These are phyloP conservation scores for Charanyca ferruginea DNA, from an alignment of 2,888 invertebrate species.

Conservation along the genomic window DNA sequence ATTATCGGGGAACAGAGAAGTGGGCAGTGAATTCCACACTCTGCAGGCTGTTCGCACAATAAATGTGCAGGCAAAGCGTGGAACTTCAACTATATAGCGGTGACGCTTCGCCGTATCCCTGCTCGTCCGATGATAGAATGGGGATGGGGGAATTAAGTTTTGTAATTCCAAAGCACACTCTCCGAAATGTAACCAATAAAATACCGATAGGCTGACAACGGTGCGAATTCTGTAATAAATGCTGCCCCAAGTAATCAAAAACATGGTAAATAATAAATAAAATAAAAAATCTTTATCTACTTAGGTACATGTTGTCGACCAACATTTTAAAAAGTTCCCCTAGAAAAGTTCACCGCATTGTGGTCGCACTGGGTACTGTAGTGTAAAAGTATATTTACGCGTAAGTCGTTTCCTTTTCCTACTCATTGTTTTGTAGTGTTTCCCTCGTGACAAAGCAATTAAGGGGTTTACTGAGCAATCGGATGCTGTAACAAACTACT, in stretches of 20 bases:
- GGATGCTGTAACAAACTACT: slow-evolving; percentile 8
- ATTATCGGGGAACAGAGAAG: too few species aligned
- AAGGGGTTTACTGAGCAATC: slow-evolving; percentile 27
- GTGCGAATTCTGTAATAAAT: neutral
- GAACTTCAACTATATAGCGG: too few species aligned
- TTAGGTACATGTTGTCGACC: too few species aligned
- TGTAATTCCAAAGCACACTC: too few species aligned
- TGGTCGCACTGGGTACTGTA: neutral
- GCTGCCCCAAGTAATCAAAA: neutral
- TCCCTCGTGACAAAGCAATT: slow-evolving; percentile 40
- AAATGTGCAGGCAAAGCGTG: too few species aligned
- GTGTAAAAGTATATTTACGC: slow-evolving; percentile 10
- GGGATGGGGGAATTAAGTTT: too few species aligned
- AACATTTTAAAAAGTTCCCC: neutral
- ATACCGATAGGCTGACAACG: too few species aligned
- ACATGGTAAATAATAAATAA: neutral
- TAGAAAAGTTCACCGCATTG: neutral
- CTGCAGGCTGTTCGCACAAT: too few species aligned
- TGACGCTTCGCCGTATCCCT: too few species aligned
- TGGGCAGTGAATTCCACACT: too few species aligned
- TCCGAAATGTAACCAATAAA: too few species aligned
- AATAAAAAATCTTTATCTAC: neutral
- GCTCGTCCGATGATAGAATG: too few species aligned
- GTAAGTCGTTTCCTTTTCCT: slow-evolving; percentile 10
- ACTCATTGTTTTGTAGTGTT: slow-evolving; percentile 24